Conservation (phyloP, 2,797 vertebrate species). For the Gambelia wislizenii region DNA sequence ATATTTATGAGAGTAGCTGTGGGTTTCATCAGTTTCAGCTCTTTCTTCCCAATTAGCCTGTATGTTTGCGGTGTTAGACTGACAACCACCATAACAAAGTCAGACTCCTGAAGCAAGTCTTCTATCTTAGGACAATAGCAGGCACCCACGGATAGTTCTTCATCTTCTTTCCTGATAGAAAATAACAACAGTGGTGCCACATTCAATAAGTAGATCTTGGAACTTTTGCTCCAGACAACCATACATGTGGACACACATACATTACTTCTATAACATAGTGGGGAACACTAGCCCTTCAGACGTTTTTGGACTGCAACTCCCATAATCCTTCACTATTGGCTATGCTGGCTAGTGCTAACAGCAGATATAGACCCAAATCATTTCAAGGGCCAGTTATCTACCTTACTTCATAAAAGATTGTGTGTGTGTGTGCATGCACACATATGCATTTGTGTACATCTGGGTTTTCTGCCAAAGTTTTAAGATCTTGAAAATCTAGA, state of each 20-base stretch:
- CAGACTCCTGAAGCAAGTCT: conserved; percentile 78
- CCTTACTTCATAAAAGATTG: too few species aligned
- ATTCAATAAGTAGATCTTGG: conserved; percentile 4
- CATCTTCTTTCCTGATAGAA: conserved; percentile 72
- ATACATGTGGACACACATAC: not conserved
- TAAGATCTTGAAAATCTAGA: too few species aligned
- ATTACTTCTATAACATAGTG: not conserved
- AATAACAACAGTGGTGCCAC: not conserved
- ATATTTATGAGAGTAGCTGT: conserved; percentile 78
- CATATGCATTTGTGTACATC: too few species aligned
- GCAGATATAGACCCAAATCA: too few species aligned
- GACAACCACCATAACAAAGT: conserved; percentile 80
- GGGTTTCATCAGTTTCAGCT: conserved; percentile 82
- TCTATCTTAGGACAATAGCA: conserved; percentile 77
- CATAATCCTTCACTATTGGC: too few species aligned
- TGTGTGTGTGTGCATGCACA: too few species aligned
- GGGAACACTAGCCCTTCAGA: too few species aligned
- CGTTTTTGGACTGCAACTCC: too few species aligned
- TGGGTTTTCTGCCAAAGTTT: too few species aligned
- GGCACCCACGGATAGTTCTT: conserved; percentile 76
- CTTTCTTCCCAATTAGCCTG: conserved; percentile 75
- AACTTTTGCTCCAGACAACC: not conserved
- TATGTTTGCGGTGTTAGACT: conserved; percentile 78
- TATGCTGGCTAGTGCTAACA: too few species aligned
- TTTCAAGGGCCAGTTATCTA: too few species aligned